Evolutionary conservation across 2,888 invertebrate species (phyloP).

Genomic region (Falcaria lacertinaria): DNA sequence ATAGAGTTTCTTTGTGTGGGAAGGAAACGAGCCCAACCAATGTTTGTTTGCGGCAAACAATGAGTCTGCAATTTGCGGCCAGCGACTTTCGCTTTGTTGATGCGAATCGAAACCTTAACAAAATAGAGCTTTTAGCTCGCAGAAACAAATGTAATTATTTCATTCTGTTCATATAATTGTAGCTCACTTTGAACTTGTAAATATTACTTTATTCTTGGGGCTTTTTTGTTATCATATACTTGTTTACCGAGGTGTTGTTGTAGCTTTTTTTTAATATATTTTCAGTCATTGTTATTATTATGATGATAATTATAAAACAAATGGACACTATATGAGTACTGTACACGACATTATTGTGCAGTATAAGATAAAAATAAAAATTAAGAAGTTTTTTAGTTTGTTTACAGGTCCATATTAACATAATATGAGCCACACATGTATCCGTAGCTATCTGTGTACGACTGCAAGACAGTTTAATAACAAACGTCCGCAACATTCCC

Average conservation of each 20-base stretch:
- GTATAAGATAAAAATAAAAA: no score
- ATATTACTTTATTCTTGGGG: conserved; percentile 6
- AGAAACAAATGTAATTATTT: conserved; percentile 50
- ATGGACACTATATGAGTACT: no score
- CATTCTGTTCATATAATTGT: conserved; percentile 30
- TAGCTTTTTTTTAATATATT: no score
- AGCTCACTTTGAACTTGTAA: conserved; percentile 19
- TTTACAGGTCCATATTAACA: no score
- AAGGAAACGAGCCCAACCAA: conserved; percentile 62
- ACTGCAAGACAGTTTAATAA: no score
- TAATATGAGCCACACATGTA: no score
- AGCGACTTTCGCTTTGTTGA: conserved; percentile 62
- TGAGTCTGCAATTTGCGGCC: conserved; percentile 73
- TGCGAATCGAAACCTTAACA: conserved; percentile 67
- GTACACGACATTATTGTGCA: no score
- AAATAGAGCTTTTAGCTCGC: conserved; percentile 45
- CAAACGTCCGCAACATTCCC: background rate
- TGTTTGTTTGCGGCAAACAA: conserved; percentile 73
- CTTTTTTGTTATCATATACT: conserved; percentile 7
- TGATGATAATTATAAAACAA: no score
- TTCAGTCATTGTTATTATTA: no score
- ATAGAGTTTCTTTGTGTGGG: conserved; percentile 67
- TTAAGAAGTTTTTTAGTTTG: no score
- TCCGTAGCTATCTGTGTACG: no score
- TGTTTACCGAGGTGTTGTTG: background rate